Percentiles rank a stretch among this genome's conserved stretches.
phyloP scores from a whole-genome alignment of 2,888 invertebrate genomes.

The Hymenopus coronatus region DNA sequence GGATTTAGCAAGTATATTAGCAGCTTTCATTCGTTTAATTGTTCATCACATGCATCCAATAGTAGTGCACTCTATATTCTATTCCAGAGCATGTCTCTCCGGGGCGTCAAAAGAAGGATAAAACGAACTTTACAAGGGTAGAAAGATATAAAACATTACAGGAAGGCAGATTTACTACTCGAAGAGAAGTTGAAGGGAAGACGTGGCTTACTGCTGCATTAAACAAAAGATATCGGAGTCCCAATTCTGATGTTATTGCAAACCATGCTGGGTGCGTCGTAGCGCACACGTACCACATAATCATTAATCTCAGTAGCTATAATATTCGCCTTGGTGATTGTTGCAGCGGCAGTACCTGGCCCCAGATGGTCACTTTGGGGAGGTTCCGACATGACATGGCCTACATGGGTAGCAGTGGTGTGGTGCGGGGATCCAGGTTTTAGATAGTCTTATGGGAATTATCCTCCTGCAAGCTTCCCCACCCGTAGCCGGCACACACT shows the following conservation, averaged over 20 bases:
- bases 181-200: neutral
- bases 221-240: neutral
- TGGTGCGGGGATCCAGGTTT: conserved; percentile 18
- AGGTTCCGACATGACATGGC: conserved; percentile 7
- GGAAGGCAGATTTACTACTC: neutral
- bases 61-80: no score
- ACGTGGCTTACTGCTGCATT: neutral
- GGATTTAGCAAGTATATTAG: no score
- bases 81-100: no score
- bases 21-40: no score
- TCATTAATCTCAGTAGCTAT: neutral
- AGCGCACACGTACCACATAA: neutral
- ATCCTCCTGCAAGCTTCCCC: conserved; percentile 29
- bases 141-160: neutral
- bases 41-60: no score
- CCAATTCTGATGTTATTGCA: neutral
- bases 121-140: neutral
- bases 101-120: no score
- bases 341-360: neutral
- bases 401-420: conserved; percentile 3
- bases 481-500: conserved; percentile 1
- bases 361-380: conserved; percentile 3
- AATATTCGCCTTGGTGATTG: neutral
- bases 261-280: neutral
- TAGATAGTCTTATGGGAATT: conserved; percentile 33